Evolutionary conservation across 2,888 invertebrate genomes (phyloP), one percentile per base, ranked within the genome.

Genomic region (Acleris literana): DNA sequence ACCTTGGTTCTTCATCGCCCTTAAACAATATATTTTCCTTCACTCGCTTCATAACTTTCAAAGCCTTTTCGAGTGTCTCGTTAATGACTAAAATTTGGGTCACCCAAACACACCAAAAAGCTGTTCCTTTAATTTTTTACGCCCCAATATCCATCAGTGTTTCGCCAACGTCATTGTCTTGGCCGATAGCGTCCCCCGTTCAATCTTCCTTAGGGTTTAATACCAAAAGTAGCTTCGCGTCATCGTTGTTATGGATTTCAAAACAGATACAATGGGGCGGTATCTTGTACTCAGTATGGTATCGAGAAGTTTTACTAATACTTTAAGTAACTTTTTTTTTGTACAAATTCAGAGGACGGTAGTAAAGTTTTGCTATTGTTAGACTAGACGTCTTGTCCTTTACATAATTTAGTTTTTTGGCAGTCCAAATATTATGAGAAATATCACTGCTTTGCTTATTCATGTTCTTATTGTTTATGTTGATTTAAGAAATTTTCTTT

Each of bases 161-260:
- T 90, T 87, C 79, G 88, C 85, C 83, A 85, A 87, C 89, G 84
- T 92, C 92, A 92, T 89, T 90, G 91, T 91, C 90, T 90, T 85
- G 74, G 77, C 76, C 77, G 89, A 89, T 89, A 89, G 86, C 82
- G 80, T 75, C 76, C 83, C 79, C 80, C 84, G 81, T 81, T 92
- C 90, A 90, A 92, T 92, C 90, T 91, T 90, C 86, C 84, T 90
- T 90, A 90, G 81, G 76, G 73, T 91, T 91, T 91, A 90, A 92
- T 91, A 88, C 86, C 83, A 85, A 89, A 90, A 91, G 91, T 90
- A 90, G 88, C 82, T 81, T 81, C 83, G 82, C 82, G 81, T 90
- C 90, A 89, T 88, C 84, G 80, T 71, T 72, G 81, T 86, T 86
- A 87, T 85, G 83, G 84, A 77, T 77, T 85, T 85, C 83, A 86